Evolutionary conservation across 1,140 invertebrate genomes (phyloP), one percentile per base, ranked within the genome.

Genomic region (Teleopsis dalmanni): DNA sequence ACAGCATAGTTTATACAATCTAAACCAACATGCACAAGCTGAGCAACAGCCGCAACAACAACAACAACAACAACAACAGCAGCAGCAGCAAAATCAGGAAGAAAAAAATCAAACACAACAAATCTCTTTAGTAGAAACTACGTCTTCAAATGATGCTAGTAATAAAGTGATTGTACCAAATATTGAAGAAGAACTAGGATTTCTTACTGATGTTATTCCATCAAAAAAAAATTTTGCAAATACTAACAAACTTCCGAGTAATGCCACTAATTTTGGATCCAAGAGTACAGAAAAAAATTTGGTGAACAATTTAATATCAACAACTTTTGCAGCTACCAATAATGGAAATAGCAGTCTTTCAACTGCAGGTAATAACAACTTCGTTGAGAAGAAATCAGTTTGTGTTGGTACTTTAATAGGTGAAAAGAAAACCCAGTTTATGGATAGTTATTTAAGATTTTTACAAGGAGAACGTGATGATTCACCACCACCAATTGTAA

Each of bases 371-470:
- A 35, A 40, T 25, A 26, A 37, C 40, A 38, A 37, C 33, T 11
- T 46, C 21, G 19, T 25, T 34, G 43, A 48, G 34, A 65, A 66
- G 65, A 68, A 82, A 77, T 69, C 73, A 66, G 58, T 75, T 63
- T n/a, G n/a, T n/a, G 57, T 75, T 73, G 50, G 75, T 73, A 55
- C 80, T 74, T 65, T 80, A 76, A 67, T 67, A 33, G 64, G 64
- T 26, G 66, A 80, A 78, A 55, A 68, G 55, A 82, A 83, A 56
- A 79, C 81, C 23, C 83, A 85, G 49, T 88, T 88, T 66, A 88
- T 88, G 84, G 84, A 81, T 55, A 88, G 85, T 70, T 89, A 87
- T 73, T 73, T 88, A 33, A 88, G 87, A 63, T 89, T 88, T 71
- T 72, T 89, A 55, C 84, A 88, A 75, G 87, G 87, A 40, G 85